These are phyloP conservation scores for Echinarachnius parma DNA, from an alignment of 53 echinoderm and acorn worm genomes.

Conservation along the genomic window DNA sequence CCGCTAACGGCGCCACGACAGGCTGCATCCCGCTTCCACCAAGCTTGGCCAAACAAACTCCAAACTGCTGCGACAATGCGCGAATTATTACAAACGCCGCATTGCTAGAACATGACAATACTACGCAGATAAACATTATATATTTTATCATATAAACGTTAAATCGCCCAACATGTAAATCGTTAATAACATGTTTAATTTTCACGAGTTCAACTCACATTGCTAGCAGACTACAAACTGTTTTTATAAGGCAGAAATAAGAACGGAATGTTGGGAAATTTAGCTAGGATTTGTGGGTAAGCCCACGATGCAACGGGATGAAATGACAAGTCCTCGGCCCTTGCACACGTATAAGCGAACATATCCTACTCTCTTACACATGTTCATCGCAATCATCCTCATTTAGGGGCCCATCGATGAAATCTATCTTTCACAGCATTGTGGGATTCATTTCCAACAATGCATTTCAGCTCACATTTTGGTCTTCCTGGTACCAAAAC, in stretches of 20 bases:
- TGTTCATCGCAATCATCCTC: conserved; percentile 9
- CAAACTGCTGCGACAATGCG: too few relatives aligned
- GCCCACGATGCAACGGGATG: conserved; percentile 93
- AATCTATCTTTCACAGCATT: conserved; percentile 33
- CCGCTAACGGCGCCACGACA: too few relatives aligned
- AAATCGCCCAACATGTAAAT: too few relatives aligned
- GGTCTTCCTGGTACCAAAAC: background rate
- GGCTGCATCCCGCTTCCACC: background rate
- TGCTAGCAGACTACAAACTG: conserved; percentile 37
- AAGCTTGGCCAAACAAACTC: too few relatives aligned
- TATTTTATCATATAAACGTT: too few relatives aligned
- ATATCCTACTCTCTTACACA: too few relatives aligned
- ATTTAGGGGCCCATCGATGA: conserved; percentile 25
- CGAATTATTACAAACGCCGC: too few relatives aligned
- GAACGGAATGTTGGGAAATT: conserved; percentile 49
- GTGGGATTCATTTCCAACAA: conserved; percentile 78
- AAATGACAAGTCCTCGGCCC: conserved; percentile 20
- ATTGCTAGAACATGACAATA: too few relatives aligned
- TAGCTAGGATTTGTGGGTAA: conserved; percentile 88
- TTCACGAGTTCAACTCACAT: background rate
- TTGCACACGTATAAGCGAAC: conserved; percentile 15
- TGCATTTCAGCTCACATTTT: conserved; percentile 20
- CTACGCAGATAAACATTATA: too few relatives aligned
- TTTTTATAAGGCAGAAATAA: conserved; percentile 26
- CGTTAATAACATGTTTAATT: too few relatives aligned